Base-by-base conservation (phyloP, 2,888 invertebrate genomes). In the Brachypalpus laphriformis region DNA sequence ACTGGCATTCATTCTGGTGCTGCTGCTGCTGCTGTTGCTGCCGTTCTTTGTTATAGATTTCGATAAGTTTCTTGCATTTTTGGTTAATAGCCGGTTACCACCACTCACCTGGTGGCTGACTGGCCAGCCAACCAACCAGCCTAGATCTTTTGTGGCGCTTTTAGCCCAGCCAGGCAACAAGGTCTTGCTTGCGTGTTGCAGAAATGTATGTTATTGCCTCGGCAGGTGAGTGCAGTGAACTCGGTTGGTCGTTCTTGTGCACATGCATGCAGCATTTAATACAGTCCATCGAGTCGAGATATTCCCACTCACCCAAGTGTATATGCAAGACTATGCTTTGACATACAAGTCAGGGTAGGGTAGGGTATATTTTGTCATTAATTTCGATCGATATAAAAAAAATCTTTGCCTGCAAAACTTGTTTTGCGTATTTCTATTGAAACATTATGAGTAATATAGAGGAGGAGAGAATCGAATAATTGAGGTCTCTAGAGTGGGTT, bases 171-270 rank as follows among this genome's bases (percentile, higher is more conserved):
- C 78, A 72, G 72, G 66, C 78, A 86, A 76, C 82, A 86, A 86
- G 86, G 86, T 86, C 82, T 86, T 63, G 54, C 61, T 86, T 82
- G 86, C 82, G 82, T 86, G 86, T 82, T 82, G 76, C 86, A 82
- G 61, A 77, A 76, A 82, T 77, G 25, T 76, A 72, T 76, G 45
- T 63, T 86, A 82, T 77, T 76, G 47, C 86, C 86, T 81, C 76
- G 82, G 72, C 82, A 86, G 86, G 86, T 86, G 82, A 86, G 86
- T 86, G 86, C 86, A 86, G 42, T 86, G 86, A 86, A 86, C 86
- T 22, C 72, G 51, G 65, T 47, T 4, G 40, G 59, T 47, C 65
- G 54, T 66, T 31, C 25, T 25, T 18, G 68, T 71, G 63, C 77
- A n/a, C n/a, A 77, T 70, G 65, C 71, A 25, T 2, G 5, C 25